Evolutionary conservation across 2,797 vertebrate genomes (phyloP), one percentile per base, ranked within the genome.

Genomic region (Phataginus tetradactyla): DNA sequence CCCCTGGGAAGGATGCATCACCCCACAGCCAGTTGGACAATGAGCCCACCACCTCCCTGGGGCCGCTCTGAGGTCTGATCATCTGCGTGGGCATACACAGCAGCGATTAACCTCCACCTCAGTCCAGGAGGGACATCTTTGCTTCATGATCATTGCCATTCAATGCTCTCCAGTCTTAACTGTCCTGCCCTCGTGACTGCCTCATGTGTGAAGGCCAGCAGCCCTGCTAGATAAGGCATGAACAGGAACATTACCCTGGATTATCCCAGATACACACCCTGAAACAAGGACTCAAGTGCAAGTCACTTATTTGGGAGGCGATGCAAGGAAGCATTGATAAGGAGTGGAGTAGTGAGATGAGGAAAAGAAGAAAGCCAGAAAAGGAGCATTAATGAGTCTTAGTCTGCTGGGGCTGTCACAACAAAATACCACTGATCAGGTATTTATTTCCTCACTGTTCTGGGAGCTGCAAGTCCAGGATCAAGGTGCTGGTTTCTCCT

Each of bases 11-110:
- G 45, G 61, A 61, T 32, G 85, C 42, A 37, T 66, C 34, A 59
- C 83, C 75, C 84, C 80, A 25, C 27, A 59, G 87, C 69, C 77
- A 55, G 37, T 61, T 71, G 79, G 53, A 13, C 68, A 42, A 12
- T 7, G 68, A n/a, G 10, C 45, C 87, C 32, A 20, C 34, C 1
- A 15, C 77, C 42, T 13, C 17, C 49, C 25, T 27, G 20, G 45
- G n/a, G 37, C 34, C 3, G 0, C 64, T 13, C n/a, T 2, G 39
- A 15, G 25, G 53, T 27, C 42, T 14, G 0, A 14, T 42, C 37
- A 42, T 61, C 39, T 42, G 4, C 51, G 53, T 42, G 68, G 17
- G 12, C 4, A 1, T 11, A 17, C 37, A 39, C 57, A 12, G 37
- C 5, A 3, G 45, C 5, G 0, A 39, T 39, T 21, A 27, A 53